These are phyloP conservation scores for Drosophila bifasciata DNA, from an alignment of 1,140 invertebrate species.

Conservation along the genomic window DNA sequence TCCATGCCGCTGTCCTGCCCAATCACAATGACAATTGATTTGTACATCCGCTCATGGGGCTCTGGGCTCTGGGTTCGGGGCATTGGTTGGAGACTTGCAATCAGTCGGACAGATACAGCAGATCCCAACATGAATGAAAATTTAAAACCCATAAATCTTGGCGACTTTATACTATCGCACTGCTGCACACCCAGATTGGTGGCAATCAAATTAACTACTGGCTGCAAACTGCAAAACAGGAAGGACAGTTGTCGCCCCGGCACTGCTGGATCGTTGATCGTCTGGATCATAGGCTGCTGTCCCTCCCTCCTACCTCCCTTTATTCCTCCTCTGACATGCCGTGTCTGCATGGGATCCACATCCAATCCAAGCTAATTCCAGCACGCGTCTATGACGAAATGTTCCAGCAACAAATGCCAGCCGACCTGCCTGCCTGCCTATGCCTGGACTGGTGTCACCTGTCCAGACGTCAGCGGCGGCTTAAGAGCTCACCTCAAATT, in stretches of 20 bases:
- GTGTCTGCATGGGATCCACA: too few species aligned
- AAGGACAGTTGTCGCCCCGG: conserved; percentile 6
- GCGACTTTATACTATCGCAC: conserved; percentile 47
- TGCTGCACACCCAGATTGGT: conserved; percentile 33
- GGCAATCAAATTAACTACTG: conserved; percentile 62
- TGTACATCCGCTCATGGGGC: conserved; percentile 52
- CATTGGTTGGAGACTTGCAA: conserved; percentile 23
- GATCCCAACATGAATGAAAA: conserved; percentile 57
- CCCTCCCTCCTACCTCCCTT: not conserved
- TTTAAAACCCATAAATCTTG: conserved; percentile 75
- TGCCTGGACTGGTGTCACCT: conserved; percentile 49
- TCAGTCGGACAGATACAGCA: conserved; percentile 17
- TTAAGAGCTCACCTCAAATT: conserved; percentile 60
- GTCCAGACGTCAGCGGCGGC: conserved; percentile 64
- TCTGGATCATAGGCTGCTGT: not conserved
- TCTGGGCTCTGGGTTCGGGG: conserved; percentile 22
- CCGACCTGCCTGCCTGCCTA: conserved; percentile 2
- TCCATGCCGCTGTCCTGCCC: not conserved
- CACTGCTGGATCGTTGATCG: conserved; percentile 14
- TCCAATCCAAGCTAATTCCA: conserved; percentile 49
- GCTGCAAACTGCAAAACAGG: conserved; percentile 23
- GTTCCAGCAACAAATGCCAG: conserved; percentile 33
- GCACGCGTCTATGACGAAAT: conserved; percentile 68
- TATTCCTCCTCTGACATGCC: conserved; percentile 13
- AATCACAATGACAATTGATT: conserved; percentile 51